phyloP scores from a whole-genome alignment of 2,888 invertebrate genomes.

The Caprella mutica region DNA sequence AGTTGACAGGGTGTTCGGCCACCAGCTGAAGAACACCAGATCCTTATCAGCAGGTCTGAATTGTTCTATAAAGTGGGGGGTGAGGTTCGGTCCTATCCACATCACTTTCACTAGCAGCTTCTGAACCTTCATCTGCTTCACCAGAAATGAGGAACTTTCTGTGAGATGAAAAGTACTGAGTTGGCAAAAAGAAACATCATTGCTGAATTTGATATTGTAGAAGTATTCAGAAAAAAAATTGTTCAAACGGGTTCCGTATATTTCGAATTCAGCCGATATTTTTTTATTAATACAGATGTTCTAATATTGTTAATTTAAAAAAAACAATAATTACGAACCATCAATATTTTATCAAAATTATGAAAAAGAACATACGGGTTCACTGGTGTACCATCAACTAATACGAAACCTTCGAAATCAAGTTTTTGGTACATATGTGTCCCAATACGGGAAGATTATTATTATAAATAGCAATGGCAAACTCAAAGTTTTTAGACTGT shows the following conservation, averaged over 20 bases:
- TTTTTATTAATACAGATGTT: no score
- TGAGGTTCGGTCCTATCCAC: slow-evolving; percentile 55
- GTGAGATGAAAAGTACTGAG: background rate
- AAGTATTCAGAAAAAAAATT: background rate
- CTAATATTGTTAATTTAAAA: no score
- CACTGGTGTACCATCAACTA: no score
- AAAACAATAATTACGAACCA: no score
- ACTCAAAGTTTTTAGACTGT: no score
- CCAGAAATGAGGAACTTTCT: slow-evolving; percentile 43
- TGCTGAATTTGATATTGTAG: background rate
- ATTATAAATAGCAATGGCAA: no score
- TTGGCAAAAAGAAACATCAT: background rate
- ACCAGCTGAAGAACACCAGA: slow-evolving; percentile 54
- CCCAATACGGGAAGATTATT: no score
- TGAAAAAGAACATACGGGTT: no score
- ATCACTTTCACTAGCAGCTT: slow-evolving; percentile 53
- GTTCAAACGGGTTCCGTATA: background rate
- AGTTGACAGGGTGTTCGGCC: slow-evolving; percentile 47
- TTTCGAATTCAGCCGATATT: background rate
- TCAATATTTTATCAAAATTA: no score
- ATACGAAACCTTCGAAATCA: no score
- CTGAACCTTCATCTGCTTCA: slow-evolving; percentile 50
- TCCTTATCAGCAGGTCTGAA: slow-evolving; percentile 37
- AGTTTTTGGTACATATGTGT: no score
- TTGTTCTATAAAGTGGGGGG: slow-evolving; percentile 38